phyloP scores from a whole-genome alignment of 1,140 invertebrate genomes.

The Platyura marginata region DNA sequence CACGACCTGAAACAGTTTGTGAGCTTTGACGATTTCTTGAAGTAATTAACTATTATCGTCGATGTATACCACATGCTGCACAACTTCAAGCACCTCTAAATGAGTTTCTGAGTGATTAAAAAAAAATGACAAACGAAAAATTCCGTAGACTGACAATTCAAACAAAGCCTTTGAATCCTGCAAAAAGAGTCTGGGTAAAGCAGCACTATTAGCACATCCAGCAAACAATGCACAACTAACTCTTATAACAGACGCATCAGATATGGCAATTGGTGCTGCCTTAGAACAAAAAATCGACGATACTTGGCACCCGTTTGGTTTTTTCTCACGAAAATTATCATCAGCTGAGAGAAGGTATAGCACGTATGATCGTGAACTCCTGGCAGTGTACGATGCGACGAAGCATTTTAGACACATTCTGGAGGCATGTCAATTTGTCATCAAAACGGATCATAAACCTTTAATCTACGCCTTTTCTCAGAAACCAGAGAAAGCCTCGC shows the following conservation, averaged over 20 bases:
- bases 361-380: conserved; percentile 23
- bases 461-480: conserved; percentile 12
- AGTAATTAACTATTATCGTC: conserved; percentile 17
- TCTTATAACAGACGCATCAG: conserved; percentile 19
- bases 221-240: conserved; percentile 5
- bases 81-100: conserved; percentile 7
- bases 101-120: no score
- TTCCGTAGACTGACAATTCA: conserved; percentile 14
- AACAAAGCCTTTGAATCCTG: conserved; percentile 18
- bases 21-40: conserved; percentile 15
- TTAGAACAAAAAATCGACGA: conserved; percentile 15
- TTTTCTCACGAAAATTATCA: conserved; percentile 19
- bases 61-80: conserved; percentile 12
- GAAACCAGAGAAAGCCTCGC: conserved; percentile 13
- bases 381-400: conserved; percentile 14
- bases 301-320: conserved; percentile 19
- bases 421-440: conserved; percentile 12
- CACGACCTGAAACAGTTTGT: conserved; percentile 9
- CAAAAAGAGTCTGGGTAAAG: conserved; percentile 16
- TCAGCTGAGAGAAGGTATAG: conserved; percentile 12
- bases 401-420: conserved; percentile 16
- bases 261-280: conserved; percentile 15
- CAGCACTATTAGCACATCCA: conserved; percentile 12
- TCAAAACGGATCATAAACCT: conserved; percentile 20
- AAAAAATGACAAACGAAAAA: conserved; percentile 12